These are phyloP conservation scores for Leucania comma DNA, from an alignment of 2,888 invertebrate species.

Conservation along the genomic window DNA sequence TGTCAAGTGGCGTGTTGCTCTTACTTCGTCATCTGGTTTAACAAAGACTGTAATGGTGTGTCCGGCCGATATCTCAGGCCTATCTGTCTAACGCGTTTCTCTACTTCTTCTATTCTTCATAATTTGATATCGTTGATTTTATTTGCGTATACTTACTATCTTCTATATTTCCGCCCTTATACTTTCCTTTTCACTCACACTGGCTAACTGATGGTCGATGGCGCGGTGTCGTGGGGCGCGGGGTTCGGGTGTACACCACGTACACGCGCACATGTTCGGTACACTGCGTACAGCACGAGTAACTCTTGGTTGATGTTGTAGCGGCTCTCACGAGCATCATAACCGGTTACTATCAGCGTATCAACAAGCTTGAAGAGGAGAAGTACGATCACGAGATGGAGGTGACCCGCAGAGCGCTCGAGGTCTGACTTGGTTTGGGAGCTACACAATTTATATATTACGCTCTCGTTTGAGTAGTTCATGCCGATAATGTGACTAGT, in stretches of 20 bases:
- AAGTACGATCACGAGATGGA: constrained; percentile 99
- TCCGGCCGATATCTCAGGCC: constrained; percentile 76
- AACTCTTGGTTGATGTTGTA: constrained; percentile 89
- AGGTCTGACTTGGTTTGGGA: constrained; percentile 94
- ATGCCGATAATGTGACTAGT: constrained; percentile 89
- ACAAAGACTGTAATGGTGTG: constrained; percentile 77
- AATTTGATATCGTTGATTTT: constrained; percentile 79
- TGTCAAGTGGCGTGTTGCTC: constrained; percentile 86
- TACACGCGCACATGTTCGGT: constrained; percentile 30
- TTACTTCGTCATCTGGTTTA: constrained; percentile 82
- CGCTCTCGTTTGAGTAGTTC: constrained; percentile 88
- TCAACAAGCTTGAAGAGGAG: constrained; percentile 95
- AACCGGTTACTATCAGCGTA: constrained; percentile 95
- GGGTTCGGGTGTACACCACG: constrained; percentile 59
- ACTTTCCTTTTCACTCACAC: constrained; percentile 81
- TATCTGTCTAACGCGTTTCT: constrained; percentile 83
- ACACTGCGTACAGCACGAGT: constrained; percentile 70
- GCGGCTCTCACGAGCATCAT: constrained; percentile 93
- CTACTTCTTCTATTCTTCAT: constrained; percentile 82
- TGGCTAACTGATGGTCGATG: constrained; percentile 80
- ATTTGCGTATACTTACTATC: constrained; percentile 78
- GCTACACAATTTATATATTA: constrained; percentile 77
- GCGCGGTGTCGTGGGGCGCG: constrained; percentile 65
- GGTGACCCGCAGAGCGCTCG: constrained; percentile 98
- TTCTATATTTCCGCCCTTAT: constrained; percentile 78